Conservation (phyloP, 2,888 invertebrate species). For the Theodoxus fluviatilis region DNA sequence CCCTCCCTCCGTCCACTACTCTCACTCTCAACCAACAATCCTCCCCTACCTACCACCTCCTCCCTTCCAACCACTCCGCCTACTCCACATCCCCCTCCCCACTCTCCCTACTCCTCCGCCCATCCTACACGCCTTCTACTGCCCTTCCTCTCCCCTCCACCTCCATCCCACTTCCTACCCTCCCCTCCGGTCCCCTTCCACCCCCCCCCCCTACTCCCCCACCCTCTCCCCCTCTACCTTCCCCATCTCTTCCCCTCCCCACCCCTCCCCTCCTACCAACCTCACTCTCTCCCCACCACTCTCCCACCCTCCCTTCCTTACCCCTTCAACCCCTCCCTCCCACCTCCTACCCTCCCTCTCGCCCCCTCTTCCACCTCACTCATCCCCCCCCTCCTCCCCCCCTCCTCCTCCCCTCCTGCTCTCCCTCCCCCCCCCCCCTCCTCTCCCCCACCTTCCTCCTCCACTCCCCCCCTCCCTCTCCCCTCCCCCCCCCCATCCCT, state of each 20-base stretch:
- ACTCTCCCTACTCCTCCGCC: background rate
- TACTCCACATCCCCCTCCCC: background rate
- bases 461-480: background rate
- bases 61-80: too few relatives aligned
- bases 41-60: too few relatives aligned
- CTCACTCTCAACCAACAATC: too few relatives aligned
- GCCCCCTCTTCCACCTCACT: background rate
- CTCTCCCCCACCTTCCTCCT: background rate
- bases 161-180: background rate
- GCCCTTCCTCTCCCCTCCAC: background rate
- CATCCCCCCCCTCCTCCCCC: background rate
- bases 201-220: background rate
- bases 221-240: constrained; percentile 7
- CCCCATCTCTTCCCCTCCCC: background rate
- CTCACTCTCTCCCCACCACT: background rate
- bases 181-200: background rate
- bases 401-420: background rate
- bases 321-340: too few relatives aligned
- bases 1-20: too few relatives aligned
- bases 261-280: background rate
- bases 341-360: background rate
- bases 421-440: background rate
- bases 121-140: background rate
- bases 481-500: background rate
- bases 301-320: background rate